These are phyloP conservation scores for Anthoscopus minutus DNA, from an alignment of 2,113 vertebrate genomes.

Conservation along the genomic window DNA sequence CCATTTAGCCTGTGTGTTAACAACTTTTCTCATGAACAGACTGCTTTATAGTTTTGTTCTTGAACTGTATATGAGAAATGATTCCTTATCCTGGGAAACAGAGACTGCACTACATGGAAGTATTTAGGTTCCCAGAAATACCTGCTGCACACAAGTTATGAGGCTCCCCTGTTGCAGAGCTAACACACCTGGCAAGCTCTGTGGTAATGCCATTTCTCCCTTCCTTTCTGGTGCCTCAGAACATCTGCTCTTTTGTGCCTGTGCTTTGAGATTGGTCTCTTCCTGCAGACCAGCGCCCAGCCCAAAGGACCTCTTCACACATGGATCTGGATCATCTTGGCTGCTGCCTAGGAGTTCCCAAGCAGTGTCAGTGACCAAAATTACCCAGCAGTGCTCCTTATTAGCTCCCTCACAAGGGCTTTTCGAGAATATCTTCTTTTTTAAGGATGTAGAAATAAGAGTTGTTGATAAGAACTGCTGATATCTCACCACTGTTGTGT, in stretches of 20 bases:
- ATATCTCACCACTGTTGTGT: neutral
- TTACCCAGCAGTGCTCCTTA: neutral
- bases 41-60: neutral
- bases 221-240: neutral
- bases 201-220: neutral
- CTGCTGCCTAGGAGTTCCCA: neutral
- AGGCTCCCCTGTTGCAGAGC: neutral
- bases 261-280: neutral
- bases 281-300: neutral
- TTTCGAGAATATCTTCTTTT: neutral
- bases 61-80: neutral
- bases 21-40: neutral
- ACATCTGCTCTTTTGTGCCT: neutral
- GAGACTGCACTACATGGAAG: neutral
- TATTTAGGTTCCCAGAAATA: neutral
- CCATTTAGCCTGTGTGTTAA: neutral
- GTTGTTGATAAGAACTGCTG: neutral
- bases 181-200: neutral
- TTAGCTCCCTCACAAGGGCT: neutral
- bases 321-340: neutral
- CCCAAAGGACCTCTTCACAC: neutral
- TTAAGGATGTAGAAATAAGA: neutral
- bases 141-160: neutral
- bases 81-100: neutral
- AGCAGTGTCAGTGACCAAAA: neutral